Evolutionary conservation across 2,113 vertebrate genomes (phyloP).

Genomic region (Anolis carolinensis): DNA sequence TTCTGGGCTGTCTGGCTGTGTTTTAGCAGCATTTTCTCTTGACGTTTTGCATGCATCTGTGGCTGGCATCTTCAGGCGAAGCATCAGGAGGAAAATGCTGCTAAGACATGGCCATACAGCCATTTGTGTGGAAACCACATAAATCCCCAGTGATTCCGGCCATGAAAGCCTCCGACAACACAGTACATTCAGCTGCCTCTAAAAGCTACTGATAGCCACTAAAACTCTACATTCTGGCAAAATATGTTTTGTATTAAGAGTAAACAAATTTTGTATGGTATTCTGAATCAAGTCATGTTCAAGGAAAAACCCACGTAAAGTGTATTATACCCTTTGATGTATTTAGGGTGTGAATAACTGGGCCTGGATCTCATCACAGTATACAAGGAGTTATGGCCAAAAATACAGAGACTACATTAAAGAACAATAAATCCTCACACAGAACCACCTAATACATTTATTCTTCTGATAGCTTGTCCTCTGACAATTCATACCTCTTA

Average conservation of each 20-base stretch:
- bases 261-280: background rate
- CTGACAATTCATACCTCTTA: background rate
- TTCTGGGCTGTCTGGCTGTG: too few relatives aligned
- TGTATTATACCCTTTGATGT: background rate
- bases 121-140: too few relatives aligned
- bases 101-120: too few relatives aligned
- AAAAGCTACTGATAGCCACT: background rate
- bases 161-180: too few relatives aligned
- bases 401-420: background rate
- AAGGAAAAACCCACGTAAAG: background rate
- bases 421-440: background rate
- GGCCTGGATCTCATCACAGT: background rate
- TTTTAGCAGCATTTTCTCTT: too few relatives aligned
- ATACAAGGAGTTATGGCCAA: background rate
- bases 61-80: too few relatives aligned
- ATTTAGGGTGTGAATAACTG: background rate
- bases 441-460: background rate
- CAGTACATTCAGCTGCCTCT: background rate
- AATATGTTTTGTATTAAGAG: background rate
- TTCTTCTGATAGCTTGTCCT: background rate
- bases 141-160: too few relatives aligned
- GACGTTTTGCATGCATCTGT: too few relatives aligned
- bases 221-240: background rate
- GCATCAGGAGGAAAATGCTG: too few relatives aligned
- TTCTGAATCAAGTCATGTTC: background rate